Evolutionary conservation across 2,888 invertebrate genomes (phyloP), one percentile per base, ranked within the genome.

Genomic region (Argyresthia goedartella): DNA sequence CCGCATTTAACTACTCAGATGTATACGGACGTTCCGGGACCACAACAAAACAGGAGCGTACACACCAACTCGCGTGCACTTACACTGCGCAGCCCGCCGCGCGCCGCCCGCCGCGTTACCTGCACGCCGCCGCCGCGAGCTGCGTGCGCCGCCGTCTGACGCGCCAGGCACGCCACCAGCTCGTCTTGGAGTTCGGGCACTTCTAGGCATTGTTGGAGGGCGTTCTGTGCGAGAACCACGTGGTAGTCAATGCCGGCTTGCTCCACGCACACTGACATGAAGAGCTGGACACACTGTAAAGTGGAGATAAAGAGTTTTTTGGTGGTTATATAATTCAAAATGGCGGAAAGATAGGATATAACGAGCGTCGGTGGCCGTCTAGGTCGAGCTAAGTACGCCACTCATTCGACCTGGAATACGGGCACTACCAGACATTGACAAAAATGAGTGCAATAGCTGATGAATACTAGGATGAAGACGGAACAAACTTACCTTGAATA

Each of bases 211-310:
- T 95, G 95, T 71, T 95, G 95, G 53, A 99, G 89, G 36, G 98
- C 96, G 79, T 97, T 97, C 89, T 98, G 98, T 13, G 98, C 98
- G 56, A 99, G 88, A 55, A 96, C 96, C 67, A 99, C 97, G 84
- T 99, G 98, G 85, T 98, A 97, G 87, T 99, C 98, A 64, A 98
- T 95, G 69, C 97, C 96, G 52, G 97, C 95, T 69, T 95, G 95
- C 81, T 98, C 97, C 61, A 99, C 95, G 46, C 95, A 93, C 58
- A 98, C 97, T 3, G 96, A 97, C 91, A 96, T 96, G 87, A 98
- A 99, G 59, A 98, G 89, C 73, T 98, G 96, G 60, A 96, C 94
- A 76, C 97, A 96, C 95, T 96, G 87, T 49, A 9, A 11, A 25
- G 8, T 2, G 13, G 9, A 42, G n/a, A 42, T 42, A 10, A 4